Evolutionary conservation across 2,113 vertebrate genomes (phyloP), one percentile per base, ranked within the genome.

Genomic region (Toxotes jaculatrix): DNA sequence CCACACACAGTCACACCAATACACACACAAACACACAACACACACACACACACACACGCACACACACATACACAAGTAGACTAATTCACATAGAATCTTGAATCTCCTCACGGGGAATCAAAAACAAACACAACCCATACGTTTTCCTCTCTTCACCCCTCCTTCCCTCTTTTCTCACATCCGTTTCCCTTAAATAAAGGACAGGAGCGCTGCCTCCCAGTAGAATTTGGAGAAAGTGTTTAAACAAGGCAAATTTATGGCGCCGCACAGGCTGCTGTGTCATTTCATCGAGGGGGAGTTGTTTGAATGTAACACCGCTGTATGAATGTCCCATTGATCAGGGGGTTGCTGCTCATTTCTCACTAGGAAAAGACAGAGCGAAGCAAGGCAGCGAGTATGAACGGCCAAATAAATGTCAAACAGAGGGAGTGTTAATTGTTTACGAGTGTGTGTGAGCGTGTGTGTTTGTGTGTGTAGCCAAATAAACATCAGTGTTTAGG

Each of bases 301-400:
- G 42, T 79, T 83, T 85, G 64, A 80, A 68, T 79, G 80, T 62
- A 86, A 84, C 75, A 36, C 59, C 0, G 66, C 79, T 56, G 77
- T 82, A 89, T 93, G 92, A 93, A 92, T 92, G 91, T 91, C 59
- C 86, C 93, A 93, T 94, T 92, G 90, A 93, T 93, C 90, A 71
- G 83, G 57, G 57, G 66, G 43, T 67, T 81, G 69, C 77, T 64
- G 79, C 81, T 88, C 80, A 76, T 92, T 92, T 89, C 87, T 92
- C 89, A 91, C 75, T 53, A 61, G 72, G 79, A 87, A 69, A 64
- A 75, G 90, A 87, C 80, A 51, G 70, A 86, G 64, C 23, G 70
- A 85, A 82, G 83, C 76, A 80, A 84, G 80, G 84, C 69, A 16
- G 65, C 43, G 68, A 80, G 83, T 68, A 83, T 64, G 75, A 86